Percentiles rank a stretch among this genome's conserved stretches.
Conservation (phyloP, 2,888 invertebrate genomes). For the Brenthis ino region DNA sequence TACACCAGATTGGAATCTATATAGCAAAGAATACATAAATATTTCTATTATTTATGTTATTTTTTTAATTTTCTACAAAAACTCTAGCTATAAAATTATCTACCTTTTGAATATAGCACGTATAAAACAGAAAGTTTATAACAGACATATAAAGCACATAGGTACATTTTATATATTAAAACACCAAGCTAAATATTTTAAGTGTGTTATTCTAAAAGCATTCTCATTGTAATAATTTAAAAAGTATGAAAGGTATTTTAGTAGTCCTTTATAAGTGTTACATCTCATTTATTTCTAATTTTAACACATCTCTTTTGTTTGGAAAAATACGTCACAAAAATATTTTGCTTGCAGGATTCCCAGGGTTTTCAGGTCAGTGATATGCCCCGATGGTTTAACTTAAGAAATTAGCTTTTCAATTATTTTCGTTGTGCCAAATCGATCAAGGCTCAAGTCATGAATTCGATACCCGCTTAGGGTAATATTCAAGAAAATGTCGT, state of each 20-base stretch:
- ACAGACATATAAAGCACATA: background rate
- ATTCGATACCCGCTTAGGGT: slow-evolving; percentile 7
- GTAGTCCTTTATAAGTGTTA: background rate
- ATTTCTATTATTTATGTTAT: too few species aligned
- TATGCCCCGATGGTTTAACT: slow-evolving; percentile 34
- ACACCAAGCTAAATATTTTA: slow-evolving; percentile 15
- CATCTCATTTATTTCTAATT: slow-evolving; percentile 1
- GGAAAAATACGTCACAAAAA: slow-evolving; percentile 56
- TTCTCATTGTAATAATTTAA: slow-evolving; percentile 1
- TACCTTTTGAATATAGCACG: background rate
- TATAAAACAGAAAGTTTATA: background rate
- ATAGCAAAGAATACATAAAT: too few species aligned
- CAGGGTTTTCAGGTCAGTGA: slow-evolving; percentile 81
- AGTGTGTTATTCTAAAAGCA: slow-evolving; percentile 11
- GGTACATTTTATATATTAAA: slow-evolving; percentile 10
- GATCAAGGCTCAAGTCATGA: background rate
- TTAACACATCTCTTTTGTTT: slow-evolving; percentile 34
- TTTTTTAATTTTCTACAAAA: too few species aligned
- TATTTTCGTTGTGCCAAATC: background rate
- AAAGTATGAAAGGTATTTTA: background rate
- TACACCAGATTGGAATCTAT: too few species aligned
- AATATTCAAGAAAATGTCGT: background rate
- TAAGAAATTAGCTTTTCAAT: slow-evolving; percentile 24
- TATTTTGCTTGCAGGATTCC: slow-evolving; percentile 79
- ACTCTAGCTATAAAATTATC: background rate